Evolutionary conservation across 30 jellyfish, hydroid and myxozoan species (phyloP), one percentile per base, ranked within the genome.

Genomic region (Hydra vulgaris): DNA sequence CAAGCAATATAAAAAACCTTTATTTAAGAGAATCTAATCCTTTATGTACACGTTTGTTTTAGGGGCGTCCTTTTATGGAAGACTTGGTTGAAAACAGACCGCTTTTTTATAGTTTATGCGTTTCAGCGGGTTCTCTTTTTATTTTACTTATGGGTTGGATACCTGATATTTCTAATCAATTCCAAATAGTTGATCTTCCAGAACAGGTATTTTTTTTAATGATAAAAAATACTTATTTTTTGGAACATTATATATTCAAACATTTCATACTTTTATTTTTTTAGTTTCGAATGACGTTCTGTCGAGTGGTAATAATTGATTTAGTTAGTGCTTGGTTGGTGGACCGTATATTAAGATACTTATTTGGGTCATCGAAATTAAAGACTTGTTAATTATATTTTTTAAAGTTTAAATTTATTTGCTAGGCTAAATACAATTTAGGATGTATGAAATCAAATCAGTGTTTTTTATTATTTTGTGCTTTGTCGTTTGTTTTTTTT

Each of bases 1-100:
- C n/a, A n/a, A n/a, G n/a, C n/a, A n/a, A n/a, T n/a, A 56, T 56
- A 56, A 56, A 56, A 15, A 56, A n/a, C n/a, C 17, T 56, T 56
- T n/a, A 56, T 15, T 56, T 56, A 56, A 56, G 18, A 15, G 71
- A 56, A 15, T 56, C n/a, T 15, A 56, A 56, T 15, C 17, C 17
- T 15, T 15, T 56, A 15, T 56, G 17, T 56, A 56, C 17, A 56
- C 71, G 18, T 56, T 56, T 56, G n/a, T 56, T 17, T 16, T 66
- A 93, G 99, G 99, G 99, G 8, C 95, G 86, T 19, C 99, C 99
- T 40, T 93, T 93, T 75, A 93, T 93, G 99, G 99, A 93, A 68
- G 83, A 95, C 69, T 55, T 93, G 25, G 25, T 26, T 22, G 99
- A 93, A 81, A 93, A 93, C 77, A 78, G 73, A 52, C 99, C 99